phyloP scores from a whole-genome alignment of 2,888 invertebrate genomes.

The Drosophila kuntzei region DNA sequence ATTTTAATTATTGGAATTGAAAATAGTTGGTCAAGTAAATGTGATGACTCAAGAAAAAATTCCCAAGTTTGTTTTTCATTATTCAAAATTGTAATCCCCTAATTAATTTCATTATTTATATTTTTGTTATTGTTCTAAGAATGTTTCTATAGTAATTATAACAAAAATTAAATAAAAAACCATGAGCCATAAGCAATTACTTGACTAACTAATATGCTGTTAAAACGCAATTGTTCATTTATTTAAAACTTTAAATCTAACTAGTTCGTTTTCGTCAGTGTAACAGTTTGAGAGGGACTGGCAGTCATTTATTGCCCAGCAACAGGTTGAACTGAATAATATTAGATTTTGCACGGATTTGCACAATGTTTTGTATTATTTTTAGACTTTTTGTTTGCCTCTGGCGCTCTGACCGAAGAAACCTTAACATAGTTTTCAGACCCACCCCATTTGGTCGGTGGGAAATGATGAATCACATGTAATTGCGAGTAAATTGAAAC shows the following conservation, averaged over 20 bases:
- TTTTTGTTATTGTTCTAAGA: not conserved
- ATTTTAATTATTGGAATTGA: not conserved
- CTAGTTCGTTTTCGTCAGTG: not conserved
- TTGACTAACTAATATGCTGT: too few relatives aligned
- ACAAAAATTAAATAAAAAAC: too few relatives aligned
- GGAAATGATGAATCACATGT: slow-evolving; percentile 7
- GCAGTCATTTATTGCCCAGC: slow-evolving; percentile 22
- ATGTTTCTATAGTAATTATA: too few relatives aligned
- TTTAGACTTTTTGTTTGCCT: slow-evolving; percentile 22
- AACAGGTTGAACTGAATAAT: slow-evolving; percentile 32
- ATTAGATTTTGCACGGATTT: slow-evolving; percentile 16
- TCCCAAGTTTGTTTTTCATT: too few relatives aligned
- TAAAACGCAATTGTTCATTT: too few relatives aligned
- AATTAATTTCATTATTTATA: too few relatives aligned
- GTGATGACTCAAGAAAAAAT: not conserved
- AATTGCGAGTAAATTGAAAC: slow-evolving; percentile 6
- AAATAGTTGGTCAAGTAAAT: not conserved
- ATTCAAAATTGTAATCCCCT: too few relatives aligned
- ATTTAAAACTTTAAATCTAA: not conserved
- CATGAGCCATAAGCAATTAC: not conserved
- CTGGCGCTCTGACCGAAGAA: slow-evolving; percentile 13
- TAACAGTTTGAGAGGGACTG: not conserved
- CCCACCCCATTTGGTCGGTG: not conserved
- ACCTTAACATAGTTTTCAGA: slow-evolving; percentile 30
- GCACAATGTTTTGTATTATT: slow-evolving; percentile 17